A percentile compares a stretch with the other conserved stretches of the same genome.
Evolutionary conservation across 2,888 invertebrate genomes (phyloP).

Genomic region (Protophormia terraenovae): DNA sequence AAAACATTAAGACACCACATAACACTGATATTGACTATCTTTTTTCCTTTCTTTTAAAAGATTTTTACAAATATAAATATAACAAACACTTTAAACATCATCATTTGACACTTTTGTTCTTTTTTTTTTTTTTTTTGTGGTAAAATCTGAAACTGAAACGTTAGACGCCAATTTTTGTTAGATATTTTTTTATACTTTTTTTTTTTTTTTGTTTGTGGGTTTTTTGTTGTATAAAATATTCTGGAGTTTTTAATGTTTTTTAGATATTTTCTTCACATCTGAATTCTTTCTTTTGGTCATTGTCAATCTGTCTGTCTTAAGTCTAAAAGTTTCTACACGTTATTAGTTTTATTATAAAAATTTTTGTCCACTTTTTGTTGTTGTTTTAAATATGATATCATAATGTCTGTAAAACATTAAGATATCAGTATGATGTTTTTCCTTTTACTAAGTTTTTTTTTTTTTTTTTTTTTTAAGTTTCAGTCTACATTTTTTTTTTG

Average conservation of each 20-base stretch:
- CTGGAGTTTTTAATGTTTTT: neutral
- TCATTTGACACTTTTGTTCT: conserved; percentile 64
- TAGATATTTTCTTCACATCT: neutral
- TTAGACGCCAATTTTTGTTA: conserved; percentile 63
- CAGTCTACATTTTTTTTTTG: conserved; percentile 11
- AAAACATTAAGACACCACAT: neutral
- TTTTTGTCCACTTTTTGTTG: conserved; percentile 24
- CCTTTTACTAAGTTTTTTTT: neutral
- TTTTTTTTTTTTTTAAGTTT: conserved; percentile 1
- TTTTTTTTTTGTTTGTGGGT: no score
- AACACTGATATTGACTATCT: conserved; percentile 7
- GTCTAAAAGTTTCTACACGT: conserved; percentile 59
- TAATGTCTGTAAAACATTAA: conserved; percentile 65
- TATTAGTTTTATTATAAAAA: conserved; percentile 60
- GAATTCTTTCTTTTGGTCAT: neutral
- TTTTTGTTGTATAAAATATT: no score
- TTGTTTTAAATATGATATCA: conserved; percentile 64
- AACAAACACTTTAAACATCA: conserved; percentile 62
- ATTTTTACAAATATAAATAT: conserved; percentile 16
- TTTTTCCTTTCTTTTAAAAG: neutral
- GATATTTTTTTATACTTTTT: conserved; percentile 1
- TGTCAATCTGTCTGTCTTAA: conserved; percentile 1
- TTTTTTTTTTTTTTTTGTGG: neutral
- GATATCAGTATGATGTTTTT: conserved; percentile 55
- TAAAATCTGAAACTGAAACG: conserved; percentile 41